These are phyloP conservation scores for Setipinna tenuifilis DNA, from an alignment of 2,797 vertebrate species.

Conservation along the genomic window DNA sequence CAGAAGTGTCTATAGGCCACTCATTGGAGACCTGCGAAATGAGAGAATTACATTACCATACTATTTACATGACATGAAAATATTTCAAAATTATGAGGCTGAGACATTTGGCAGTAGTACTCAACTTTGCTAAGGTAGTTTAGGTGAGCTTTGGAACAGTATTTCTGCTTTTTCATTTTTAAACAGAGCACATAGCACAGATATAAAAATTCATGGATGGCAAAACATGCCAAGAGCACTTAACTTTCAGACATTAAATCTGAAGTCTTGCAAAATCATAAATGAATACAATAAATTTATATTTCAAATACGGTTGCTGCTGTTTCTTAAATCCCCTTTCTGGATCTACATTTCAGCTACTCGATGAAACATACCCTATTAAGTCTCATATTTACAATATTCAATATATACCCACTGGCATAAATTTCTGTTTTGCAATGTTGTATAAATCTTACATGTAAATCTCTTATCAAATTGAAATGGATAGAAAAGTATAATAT, in stretches of 20 bases:
- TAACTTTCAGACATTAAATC: background rate
- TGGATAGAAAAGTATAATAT: too few species aligned
- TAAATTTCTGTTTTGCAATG: too few species aligned
- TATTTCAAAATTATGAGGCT: background rate
- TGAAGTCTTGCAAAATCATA: too few species aligned
- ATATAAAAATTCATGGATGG: background rate
- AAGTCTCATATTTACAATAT: background rate
- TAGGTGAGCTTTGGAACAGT: background rate
- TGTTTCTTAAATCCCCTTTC: background rate
- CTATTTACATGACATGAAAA: conserved; percentile 18
- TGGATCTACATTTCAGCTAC: background rate
- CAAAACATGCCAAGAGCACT: background rate
- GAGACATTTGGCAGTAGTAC: background rate
- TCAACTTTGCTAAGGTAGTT: background rate
- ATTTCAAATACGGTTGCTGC: background rate
- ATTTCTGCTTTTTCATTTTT: background rate
- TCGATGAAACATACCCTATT: too few species aligned
- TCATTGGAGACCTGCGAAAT: conserved; percentile 65
- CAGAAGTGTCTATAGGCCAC: conserved; percentile 54
- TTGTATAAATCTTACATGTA: too few species aligned
- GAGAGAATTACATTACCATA: conserved; percentile 41
- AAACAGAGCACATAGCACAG: background rate
- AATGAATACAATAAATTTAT: background rate
- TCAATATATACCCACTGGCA: too few species aligned
- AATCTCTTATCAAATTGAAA: too few species aligned